Conservation (phyloP, 2,888 invertebrate species). For the Cetonia aurata region DNA sequence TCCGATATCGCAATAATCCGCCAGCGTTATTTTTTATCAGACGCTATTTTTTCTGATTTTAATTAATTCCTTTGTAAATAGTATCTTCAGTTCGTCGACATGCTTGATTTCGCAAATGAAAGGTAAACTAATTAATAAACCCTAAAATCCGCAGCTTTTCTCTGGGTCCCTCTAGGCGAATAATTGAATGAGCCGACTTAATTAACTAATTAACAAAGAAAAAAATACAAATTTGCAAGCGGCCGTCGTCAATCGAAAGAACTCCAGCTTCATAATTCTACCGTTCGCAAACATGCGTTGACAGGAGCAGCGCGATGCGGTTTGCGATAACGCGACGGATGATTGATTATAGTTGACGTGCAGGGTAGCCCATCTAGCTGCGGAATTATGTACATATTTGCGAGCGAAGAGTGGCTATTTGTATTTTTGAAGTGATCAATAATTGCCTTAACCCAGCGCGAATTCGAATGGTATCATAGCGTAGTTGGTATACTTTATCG, state of each 20-base stretch:
- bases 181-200: neutral
- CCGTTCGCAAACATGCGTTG: too few species aligned
- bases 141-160: neutral
- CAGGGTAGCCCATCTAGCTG: too few species aligned
- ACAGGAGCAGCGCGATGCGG: too few species aligned
- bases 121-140: conserved; percentile 26
- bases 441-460: neutral
- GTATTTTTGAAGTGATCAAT: conserved; percentile 36
- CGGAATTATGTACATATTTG: conserved; percentile 5
- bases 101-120: conserved; percentile 16
- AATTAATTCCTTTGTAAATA: conserved; percentile 22
- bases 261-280: neutral
- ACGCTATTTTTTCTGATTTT: neutral
- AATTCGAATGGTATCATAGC: too few species aligned
- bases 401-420: conserved; percentile 26
- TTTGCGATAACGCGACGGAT: conserved; percentile 6
- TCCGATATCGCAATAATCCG: too few species aligned
- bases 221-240: conserved; percentile 8
- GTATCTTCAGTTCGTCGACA: conserved; percentile 2
- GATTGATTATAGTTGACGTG: conserved; percentile 23
- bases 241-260: neutral
- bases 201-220: conserved; percentile 24
- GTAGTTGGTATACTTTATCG: too few species aligned
- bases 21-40: too few species aligned
- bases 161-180: neutral